A percentile compares a stretch with the other conserved stretches of the same genome.
phyloP scores from a whole-genome alignment of 1,140 invertebrate genomes.

The Notospermus geniculatus region DNA sequence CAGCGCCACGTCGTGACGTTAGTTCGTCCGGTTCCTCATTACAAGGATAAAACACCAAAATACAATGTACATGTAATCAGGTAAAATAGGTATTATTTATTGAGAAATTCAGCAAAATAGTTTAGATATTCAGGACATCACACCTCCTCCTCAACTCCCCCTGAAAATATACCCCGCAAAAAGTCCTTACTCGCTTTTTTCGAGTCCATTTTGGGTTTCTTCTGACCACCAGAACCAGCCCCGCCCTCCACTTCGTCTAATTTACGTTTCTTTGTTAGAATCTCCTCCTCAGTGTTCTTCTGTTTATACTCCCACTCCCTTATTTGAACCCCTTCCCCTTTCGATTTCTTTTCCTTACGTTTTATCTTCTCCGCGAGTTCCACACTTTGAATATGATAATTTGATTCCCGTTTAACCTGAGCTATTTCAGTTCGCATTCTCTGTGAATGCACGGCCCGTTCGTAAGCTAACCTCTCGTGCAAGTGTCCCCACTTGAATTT shows the following conservation, averaged over 20 bases:
- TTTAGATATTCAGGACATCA: too few relatives aligned
- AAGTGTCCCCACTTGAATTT: conserved; percentile 94
- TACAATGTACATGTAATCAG: too few relatives aligned
- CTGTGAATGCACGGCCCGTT: conserved; percentile 84
- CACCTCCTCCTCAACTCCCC: conserved; percentile 9
- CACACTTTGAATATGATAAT: conserved; percentile 79
- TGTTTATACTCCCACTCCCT: conserved; percentile 28
- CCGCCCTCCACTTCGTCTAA: conserved; percentile 4
- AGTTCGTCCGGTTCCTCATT: too few relatives aligned
- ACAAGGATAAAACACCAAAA: too few relatives aligned
- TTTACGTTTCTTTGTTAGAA: conserved; percentile 29
- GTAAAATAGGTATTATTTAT: too few relatives aligned
- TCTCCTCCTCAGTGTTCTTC: conserved; percentile 45
- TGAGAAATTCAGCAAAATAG: too few relatives aligned
- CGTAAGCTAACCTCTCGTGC: conserved; percentile 85
- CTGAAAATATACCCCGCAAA: conserved; percentile 37
- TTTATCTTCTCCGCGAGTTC: conserved; percentile 73
- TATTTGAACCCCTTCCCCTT: conserved; percentile 13
- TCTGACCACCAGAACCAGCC: conserved; percentile 14
- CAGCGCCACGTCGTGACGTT: too few relatives aligned
- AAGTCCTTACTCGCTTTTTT: conserved; percentile 25
- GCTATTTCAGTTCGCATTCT: conserved; percentile 82
- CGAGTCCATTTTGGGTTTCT: conserved; percentile 13
- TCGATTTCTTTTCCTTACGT: conserved; percentile 49
- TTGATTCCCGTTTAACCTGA: conserved; percentile 81